These are phyloP conservation scores for Pseudochromis fuscus DNA, from an alignment of 2,797 vertebrate species.

Conservation along the genomic window DNA sequence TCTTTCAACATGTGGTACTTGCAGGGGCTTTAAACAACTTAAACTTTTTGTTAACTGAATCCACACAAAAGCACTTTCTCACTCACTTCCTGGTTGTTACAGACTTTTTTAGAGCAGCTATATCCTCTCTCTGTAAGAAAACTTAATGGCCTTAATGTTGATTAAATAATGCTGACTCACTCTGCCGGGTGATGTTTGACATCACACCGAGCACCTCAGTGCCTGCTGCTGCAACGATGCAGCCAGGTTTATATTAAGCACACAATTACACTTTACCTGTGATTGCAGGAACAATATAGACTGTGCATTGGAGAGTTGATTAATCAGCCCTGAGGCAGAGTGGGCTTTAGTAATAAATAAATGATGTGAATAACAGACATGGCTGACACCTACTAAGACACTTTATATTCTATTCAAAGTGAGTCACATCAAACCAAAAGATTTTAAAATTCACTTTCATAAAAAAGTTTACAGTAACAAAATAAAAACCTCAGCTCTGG, in stretches of 20 bases:
- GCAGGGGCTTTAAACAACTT: too few species aligned
- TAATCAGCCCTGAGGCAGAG: background rate
- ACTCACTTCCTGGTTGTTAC: constrained; percentile 17
- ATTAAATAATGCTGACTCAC: constrained; percentile 34
- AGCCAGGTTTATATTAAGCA: constrained; percentile 2
- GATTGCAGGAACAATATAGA: background rate
- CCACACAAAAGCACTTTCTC: background rate
- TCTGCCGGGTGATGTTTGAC: constrained; percentile 3
- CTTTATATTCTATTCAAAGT: background rate
- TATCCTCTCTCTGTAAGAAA: background rate
- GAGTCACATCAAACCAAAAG: background rate
- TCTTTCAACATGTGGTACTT: background rate
- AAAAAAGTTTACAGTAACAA: constrained; percentile 4
- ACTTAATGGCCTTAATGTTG: constrained; percentile 1
- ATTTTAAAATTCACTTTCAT: background rate
- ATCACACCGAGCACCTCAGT: constrained; percentile 8
- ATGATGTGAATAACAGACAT: background rate
- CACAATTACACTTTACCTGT: background rate
- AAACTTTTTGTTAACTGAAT: background rate
- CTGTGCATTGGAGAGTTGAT: background rate
- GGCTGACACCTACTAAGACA: background rate
- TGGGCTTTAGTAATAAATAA: background rate
- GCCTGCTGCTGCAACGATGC: background rate
- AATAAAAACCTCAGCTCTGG: background rate
- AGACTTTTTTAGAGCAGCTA: constrained; percentile 3